A percentile compares a stretch with the other conserved stretches of the same genome.
Evolutionary conservation across 1,140 invertebrate genomes (phyloP).

Genomic region (Hermetia illucens): DNA sequence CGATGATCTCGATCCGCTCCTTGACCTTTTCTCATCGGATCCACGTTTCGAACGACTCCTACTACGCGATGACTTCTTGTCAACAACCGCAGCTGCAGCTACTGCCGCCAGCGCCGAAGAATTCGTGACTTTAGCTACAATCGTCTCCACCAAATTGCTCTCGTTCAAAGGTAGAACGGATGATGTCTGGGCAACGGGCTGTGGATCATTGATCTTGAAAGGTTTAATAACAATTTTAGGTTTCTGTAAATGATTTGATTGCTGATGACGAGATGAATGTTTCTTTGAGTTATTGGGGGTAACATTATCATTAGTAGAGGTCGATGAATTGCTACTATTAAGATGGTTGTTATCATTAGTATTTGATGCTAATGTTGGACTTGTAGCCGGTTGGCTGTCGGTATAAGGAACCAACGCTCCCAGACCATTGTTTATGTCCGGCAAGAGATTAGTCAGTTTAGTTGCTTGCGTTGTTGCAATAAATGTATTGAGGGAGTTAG

Average conservation of each 20-base stretch:
- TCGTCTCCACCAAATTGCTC: slow-evolving; percentile 25
- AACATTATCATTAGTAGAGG: slow-evolving; percentile 19
- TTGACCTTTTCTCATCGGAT: slow-evolving; percentile 10
- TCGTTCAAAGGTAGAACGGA: slow-evolving; percentile 25
- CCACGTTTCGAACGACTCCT: slow-evolving; percentile 16
- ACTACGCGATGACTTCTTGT: slow-evolving; percentile 22
- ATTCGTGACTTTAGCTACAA: slow-evolving; percentile 27
- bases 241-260: slow-evolving; percentile 24
- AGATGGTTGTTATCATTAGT: slow-evolving; percentile 7
- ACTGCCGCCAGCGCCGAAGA: too few species aligned
- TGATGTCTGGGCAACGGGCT: too few species aligned
- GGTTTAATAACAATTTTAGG: slow-evolving; percentile 31
- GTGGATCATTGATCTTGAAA: slow-evolving; percentile 31
- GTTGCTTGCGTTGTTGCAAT: slow-evolving; percentile 29
- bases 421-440: slow-evolving; percentile 5
- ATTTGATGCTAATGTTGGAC: slow-evolving; percentile 13
- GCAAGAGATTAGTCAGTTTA: slow-evolving; percentile 15
- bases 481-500: slow-evolving; percentile 29
- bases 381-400: slow-evolving; percentile 17
- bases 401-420: slow-evolving; percentile 1
- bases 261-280: slow-evolving; percentile 20
- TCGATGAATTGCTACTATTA: slow-evolving; percentile 20
- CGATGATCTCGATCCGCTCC: slow-evolving; percentile 32
- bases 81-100: slow-evolving; percentile 33
- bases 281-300: slow-evolving; percentile 21